Base-by-base conservation (phyloP, 2,113 vertebrate genomes). In the Archilochus colubris region DNA sequence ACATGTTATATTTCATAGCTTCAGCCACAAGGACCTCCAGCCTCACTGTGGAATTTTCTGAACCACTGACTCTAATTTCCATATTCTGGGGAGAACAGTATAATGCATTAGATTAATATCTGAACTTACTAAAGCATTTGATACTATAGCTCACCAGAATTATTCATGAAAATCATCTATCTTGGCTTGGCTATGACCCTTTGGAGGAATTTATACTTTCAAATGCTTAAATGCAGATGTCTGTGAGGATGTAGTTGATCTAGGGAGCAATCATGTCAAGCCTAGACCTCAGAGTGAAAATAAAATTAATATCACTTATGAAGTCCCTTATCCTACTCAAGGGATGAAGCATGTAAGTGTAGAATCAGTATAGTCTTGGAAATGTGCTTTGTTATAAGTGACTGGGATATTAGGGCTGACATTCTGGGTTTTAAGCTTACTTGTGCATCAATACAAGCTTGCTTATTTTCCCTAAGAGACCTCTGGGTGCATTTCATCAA, bases 51-150 rank as follows among this genome's bases (percentile, higher is more conserved):
- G 85, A 63, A 84, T 96, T 95, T 96, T 95, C 77, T 88, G 86
- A 96, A 75, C 84, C 82, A 84, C 86, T 95, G 84, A n/a, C 73
- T 95, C 83, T 80, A 38, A 96, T 93, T 95, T 92, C 68, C 68
- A 73, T 89, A 88, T 94, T 92, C 83, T 93, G 53, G 22, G 76
- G 72, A 92, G 80, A 93, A 90, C 51, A 77, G 88, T 50, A 74
- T 86, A 96, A 92, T 84, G 64, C 51, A 92, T 94, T 95, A 93
- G 89, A 94, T 96, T 95, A 88, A 95, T 94, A 94, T 86, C 89
- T 91, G 91, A 96, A 88, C 20, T 74, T 93, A 58, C 84, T 22
- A 96, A 93, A 86, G 68, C 67, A 73, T 94, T 96, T 89, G 67
- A 86, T 94, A 95, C 50, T 31, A 7, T 43, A 73, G 40, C 85